These are phyloP conservation scores for Ptilonorhynchus violaceus DNA, from an alignment of 2,113 vertebrate species.

Conservation along the genomic window DNA sequence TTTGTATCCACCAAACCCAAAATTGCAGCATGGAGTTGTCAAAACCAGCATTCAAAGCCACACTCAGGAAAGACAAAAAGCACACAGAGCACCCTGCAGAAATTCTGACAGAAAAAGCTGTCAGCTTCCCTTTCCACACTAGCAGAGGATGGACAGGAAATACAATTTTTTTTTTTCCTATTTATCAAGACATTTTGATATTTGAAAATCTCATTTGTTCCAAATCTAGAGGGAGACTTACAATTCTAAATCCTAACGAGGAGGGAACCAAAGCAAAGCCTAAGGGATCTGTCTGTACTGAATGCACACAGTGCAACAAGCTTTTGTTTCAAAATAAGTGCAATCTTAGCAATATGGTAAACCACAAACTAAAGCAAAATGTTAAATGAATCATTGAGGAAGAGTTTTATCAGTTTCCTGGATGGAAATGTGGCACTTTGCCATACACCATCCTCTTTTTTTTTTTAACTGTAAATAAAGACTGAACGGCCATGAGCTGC, in stretches of 20 bases:
- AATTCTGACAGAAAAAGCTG: conserved; percentile 3
- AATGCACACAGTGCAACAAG: neutral
- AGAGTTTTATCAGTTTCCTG: neutral
- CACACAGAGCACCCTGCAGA: neutral
- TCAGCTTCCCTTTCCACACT: neutral
- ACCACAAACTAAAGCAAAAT: neutral
- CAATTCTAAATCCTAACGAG: neutral
- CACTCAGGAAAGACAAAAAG: neutral
- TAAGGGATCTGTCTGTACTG: neutral
- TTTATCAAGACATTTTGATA: neutral
- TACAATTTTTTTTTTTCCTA: neutral
- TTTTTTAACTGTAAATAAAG: neutral
- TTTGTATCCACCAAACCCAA: conserved; percentile 30
- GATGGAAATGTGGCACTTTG: neutral
- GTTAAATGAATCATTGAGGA: neutral
- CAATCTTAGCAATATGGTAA: neutral
- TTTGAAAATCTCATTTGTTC: neutral
- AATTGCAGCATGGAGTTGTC: conserved; percentile 7
- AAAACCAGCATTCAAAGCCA: conserved; percentile 18
- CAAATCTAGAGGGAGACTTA: neutral
- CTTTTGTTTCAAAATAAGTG: neutral
- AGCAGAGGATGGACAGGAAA: neutral
- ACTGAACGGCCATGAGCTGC: neutral
- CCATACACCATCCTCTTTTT: neutral
- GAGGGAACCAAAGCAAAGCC: neutral